Base-by-base conservation (phyloP, 2,888 invertebrate species). In the Orchesella flavescens region DNA sequence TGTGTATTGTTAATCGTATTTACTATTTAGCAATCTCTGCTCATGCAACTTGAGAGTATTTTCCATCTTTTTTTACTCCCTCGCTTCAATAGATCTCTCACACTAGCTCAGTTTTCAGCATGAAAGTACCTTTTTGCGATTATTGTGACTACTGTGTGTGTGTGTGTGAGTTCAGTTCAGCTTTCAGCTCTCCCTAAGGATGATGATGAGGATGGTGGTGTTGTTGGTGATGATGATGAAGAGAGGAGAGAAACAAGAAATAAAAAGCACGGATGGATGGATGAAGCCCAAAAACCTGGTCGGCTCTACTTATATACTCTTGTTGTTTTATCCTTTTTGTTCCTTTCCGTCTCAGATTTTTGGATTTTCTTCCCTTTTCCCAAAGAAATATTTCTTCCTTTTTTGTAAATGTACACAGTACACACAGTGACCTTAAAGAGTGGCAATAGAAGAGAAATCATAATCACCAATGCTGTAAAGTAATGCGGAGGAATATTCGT, bases 61-160 rank as follows among this genome's bases (percentile, higher is more conserved):
- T 23, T 21, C 59, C 63, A 63, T 23, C 63, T 21, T 24, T 59
- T 24, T 65, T 75, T 75, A 63, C 46, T 74, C 61, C 57, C 34
- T 75, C 74, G 74, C 74, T 53, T 75, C 49, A 75, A 75, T 65
- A 63, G 74, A 53, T n/a, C 74, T n/a, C 74, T 75, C 63, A 75
- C 74, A 65, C 74, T 19, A 24, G 24, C 65, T 65, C 63, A 75
- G n/a, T 65, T 75, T 65, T 65, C 61, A 46, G 49, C 65, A 53
- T 34, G 49, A 75, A 53, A 61, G 55, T 59, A 75, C 63, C 74
- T 53, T 53, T 13, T 53, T 13, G 65, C 34, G 74, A 75, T 53
- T 75, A 65, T n/a, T 65, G 17, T 49, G 46, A 53, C 74, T 65
- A 49, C 44, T 15, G 46, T 43, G 46, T 17, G 34, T 43, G n/a